These are phyloP conservation scores for Zhuqinia jingwanae DNA, from an alignment of 2,888 invertebrate species.

Conservation along the genomic window DNA sequence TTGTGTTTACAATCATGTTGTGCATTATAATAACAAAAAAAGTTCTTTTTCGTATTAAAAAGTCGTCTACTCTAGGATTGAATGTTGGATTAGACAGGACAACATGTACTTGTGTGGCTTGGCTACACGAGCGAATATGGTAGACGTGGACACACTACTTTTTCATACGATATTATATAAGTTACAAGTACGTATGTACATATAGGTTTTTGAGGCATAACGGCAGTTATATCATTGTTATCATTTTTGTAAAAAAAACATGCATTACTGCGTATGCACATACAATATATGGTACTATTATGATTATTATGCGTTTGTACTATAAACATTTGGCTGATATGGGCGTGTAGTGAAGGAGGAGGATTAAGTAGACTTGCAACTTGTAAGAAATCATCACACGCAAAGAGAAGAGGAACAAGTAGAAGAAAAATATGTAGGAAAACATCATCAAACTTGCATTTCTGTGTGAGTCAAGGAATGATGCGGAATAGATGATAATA, in stretches of 20 bases:
- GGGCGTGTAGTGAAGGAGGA: slow-evolving; percentile 2
- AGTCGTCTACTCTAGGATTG: background rate
- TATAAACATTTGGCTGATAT: background rate
- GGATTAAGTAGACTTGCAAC: too few species aligned
- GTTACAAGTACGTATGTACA: background rate
- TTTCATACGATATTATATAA: background rate
- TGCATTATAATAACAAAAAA: background rate
- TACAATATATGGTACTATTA: too few species aligned
- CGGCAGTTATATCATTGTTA: slow-evolving; percentile 35
- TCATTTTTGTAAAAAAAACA: slow-evolving; percentile 11
- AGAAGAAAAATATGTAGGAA: too few species aligned
- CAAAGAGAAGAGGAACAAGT: background rate
- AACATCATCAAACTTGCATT: too few species aligned
- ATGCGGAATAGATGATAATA: too few species aligned
- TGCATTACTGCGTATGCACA: background rate
- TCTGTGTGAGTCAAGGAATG: too few species aligned
- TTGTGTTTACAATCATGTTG: slow-evolving; percentile 36
- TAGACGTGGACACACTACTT: background rate
- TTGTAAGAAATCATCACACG: slow-evolving; percentile 5
- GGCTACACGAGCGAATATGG: background rate
- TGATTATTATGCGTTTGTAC: too few species aligned
- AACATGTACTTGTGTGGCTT: background rate
- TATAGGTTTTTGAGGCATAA: slow-evolving; percentile 31
- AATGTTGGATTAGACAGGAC: background rate
- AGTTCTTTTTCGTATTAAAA: background rate